phyloP scores from a whole-genome alignment of 2,888 invertebrate genomes.

The Caenorhabditis drosophilae region DNA sequence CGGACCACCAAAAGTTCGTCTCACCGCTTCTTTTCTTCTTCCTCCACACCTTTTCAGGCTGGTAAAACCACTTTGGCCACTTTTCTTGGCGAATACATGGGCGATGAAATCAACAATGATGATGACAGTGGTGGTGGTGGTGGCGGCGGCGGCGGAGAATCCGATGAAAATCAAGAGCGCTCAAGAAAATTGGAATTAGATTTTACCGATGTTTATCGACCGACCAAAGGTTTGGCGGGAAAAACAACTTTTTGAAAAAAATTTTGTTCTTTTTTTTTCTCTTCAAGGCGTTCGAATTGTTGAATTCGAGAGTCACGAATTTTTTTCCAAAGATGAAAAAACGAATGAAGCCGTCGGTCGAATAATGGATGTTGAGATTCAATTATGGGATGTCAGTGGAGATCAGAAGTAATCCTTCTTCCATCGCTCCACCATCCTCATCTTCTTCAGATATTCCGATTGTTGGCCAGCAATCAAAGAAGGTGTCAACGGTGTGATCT shows the following conservation, averaged over 20 bases:
- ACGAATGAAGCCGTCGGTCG: slow-evolving; percentile 73
- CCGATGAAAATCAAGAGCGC: too few relatives aligned
- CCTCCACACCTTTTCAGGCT: slow-evolving; percentile 26
- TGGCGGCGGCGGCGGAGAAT: too few relatives aligned
- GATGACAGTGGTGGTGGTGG: too few relatives aligned
- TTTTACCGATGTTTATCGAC: slow-evolving; percentile 14
- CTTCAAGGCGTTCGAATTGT: slow-evolving; percentile 76
- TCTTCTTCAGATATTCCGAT: slow-evolving; percentile 34
- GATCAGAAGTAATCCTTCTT: slow-evolving; percentile 29
- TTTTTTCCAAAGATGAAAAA: slow-evolving; percentile 61
- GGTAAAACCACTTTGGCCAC: slow-evolving; percentile 28
- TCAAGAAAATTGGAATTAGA: slow-evolving; percentile 28
- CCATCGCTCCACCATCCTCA: background rate
- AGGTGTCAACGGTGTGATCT: slow-evolving; percentile 78
- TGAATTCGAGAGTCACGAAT: slow-evolving; percentile 78
- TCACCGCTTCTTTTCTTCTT: too few relatives aligned
- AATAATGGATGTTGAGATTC: slow-evolving; percentile 76
- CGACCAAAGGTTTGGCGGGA: too few relatives aligned
- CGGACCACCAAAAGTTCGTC: slow-evolving; percentile 56
- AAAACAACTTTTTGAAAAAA: too few relatives aligned
- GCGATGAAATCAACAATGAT: background rate
- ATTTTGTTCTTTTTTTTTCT: too few relatives aligned
- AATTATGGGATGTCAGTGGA: slow-evolving; percentile 70
- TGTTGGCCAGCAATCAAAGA: slow-evolving; percentile 81
- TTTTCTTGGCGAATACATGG: slow-evolving; percentile 24